Conservation (phyloP, 2,888 invertebrate genomes). For the Cheilosia variabilis region DNA sequence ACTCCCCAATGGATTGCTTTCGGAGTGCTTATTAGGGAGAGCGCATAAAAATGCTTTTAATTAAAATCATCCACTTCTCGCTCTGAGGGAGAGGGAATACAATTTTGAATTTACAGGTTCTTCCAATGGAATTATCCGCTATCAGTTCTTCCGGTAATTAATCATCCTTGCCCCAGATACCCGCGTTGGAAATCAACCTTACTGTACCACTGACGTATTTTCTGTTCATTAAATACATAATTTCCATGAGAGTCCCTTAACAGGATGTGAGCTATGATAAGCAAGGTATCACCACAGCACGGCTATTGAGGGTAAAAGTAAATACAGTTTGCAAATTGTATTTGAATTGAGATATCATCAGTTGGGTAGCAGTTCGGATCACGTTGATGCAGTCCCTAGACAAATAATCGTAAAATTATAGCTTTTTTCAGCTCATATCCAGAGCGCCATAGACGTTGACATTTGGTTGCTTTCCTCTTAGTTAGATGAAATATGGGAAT, state of each 20-base stretch:
- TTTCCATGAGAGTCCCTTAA: background rate
- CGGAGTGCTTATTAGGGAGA: background rate
- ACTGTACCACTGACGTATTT: background rate
- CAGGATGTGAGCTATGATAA: background rate
- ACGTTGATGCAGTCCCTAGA: slow-evolving; percentile 1
- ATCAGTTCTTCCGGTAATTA: slow-evolving; percentile 3
- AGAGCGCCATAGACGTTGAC: background rate
- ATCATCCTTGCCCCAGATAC: background rate
- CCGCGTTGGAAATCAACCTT: background rate
- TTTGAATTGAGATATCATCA: background rate
- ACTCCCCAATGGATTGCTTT: background rate
- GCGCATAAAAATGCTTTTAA: background rate
- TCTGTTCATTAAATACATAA: slow-evolving; percentile 7
- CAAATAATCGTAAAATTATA: slow-evolving; percentile 5
- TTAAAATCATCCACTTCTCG: background rate
- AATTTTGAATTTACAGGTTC: background rate
- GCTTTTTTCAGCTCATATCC: background rate
- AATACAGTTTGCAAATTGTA: background rate
- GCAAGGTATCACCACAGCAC: background rate
- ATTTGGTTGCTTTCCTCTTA: no score
- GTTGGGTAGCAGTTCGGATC: background rate
- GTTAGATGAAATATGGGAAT: no score
- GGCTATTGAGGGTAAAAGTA: background rate
- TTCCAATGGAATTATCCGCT: background rate
- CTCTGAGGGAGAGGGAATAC: background rate